A percentile compares a stretch with the other conserved stretches of the same genome.
Evolutionary conservation across 2,888 invertebrate genomes (phyloP).

Genomic region (Mylabris sibirica): DNA sequence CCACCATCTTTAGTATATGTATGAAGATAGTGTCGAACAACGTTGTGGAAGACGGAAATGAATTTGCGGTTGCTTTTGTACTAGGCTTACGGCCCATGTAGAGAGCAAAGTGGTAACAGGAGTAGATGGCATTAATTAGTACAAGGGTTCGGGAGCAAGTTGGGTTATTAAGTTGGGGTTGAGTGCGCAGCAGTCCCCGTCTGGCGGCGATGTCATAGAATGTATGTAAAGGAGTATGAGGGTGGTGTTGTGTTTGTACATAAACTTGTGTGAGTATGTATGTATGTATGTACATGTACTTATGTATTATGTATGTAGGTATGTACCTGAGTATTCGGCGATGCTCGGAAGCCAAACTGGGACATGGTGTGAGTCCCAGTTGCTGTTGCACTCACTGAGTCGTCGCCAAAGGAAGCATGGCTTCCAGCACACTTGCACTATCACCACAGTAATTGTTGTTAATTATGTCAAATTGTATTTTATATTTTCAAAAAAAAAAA

Average conservation of each 20-base stretch:
- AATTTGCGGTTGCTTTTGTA: conserved; percentile 17
- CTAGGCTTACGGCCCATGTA: conserved; percentile 16
- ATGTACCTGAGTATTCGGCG: conserved; percentile 70
- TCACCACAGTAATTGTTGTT: conserved; percentile 21
- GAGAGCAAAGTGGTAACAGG: conserved; percentile 17
- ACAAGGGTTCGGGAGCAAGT: conserved; percentile 10
- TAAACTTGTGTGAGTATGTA: conserved; percentile 20
- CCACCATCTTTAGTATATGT: neutral
- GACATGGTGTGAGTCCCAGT: conserved; percentile 70
- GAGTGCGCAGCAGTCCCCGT: conserved; percentile 21
- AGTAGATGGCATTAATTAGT: conserved; percentile 20
- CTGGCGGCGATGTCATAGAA: conserved; percentile 22
- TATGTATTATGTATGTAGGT: conserved; percentile 18
- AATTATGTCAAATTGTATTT: conserved; percentile 12
- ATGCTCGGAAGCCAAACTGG: conserved; percentile 73
- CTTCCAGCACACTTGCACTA: conserved; percentile 53
- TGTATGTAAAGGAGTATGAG: conserved; percentile 25
- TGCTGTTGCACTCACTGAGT: conserved; percentile 58
- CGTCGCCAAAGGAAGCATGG: conserved; percentile 59
- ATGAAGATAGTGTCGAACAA: neutral
- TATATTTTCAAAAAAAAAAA: neutral
- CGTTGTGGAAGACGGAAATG: conserved; percentile 14
- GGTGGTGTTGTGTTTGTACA: conserved; percentile 4
- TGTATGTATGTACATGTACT: neutral
- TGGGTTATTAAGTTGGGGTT: conserved; percentile 15